Evolutionary conservation across 1,140 invertebrate species (phyloP).

Genomic region (Lucilia sericata): DNA sequence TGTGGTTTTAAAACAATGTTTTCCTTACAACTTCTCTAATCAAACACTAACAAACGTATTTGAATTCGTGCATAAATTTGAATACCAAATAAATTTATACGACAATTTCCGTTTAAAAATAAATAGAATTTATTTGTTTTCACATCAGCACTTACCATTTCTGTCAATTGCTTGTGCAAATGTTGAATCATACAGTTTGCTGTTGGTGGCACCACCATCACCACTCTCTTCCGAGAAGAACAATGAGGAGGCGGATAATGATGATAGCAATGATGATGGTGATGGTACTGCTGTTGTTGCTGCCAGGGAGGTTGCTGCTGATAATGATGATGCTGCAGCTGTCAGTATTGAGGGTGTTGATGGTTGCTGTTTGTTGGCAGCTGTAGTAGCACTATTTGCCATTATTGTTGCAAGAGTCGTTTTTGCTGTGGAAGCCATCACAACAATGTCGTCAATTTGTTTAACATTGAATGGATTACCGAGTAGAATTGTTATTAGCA

Average conservation of each 20-base stretch:
- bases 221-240: background rate
- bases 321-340: background rate
- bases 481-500: conserved; percentile 29
- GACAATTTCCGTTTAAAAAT: too few relatives aligned
- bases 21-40: too few relatives aligned
- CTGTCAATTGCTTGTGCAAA: conserved; percentile 14
- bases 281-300: background rate
- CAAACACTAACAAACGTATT: too few relatives aligned
- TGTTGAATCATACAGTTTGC: conserved; percentile 22
- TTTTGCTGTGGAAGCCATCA: conserved; percentile 39
- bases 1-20: too few relatives aligned
- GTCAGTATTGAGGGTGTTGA: background rate
- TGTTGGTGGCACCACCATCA: background rate
- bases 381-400: background rate
- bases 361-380: background rate
- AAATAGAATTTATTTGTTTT: too few relatives aligned
- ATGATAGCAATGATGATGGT: too few relatives aligned
- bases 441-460: conserved; percentile 36
- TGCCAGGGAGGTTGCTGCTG: background rate
- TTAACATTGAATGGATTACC: conserved; percentile 41
- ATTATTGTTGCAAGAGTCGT: background rate
- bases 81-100: too few relatives aligned
- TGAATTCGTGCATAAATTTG: too few relatives aligned
- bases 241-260: conserved; percentile 9
- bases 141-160: background rate